phyloP scores from a whole-genome alignment of 2,888 invertebrate species.

The Pammene aurita region DNA sequence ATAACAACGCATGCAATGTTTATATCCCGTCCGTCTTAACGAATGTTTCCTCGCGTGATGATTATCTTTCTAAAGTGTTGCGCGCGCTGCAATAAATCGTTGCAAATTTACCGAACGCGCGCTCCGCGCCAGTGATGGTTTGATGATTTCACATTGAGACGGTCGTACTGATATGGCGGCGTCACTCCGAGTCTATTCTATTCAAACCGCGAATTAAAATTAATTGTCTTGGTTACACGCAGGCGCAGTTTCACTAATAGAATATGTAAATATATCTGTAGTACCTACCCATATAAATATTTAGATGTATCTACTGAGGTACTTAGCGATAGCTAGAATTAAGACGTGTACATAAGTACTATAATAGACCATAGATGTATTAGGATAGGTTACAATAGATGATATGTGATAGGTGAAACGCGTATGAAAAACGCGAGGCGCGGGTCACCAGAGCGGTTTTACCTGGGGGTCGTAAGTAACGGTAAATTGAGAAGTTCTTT shows the following conservation, averaged over 20 bases:
- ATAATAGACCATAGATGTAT: conserved; percentile 23
- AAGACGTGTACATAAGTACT: conserved; percentile 34
- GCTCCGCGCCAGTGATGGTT: conserved; percentile 21
- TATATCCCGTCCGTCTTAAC: conserved; percentile 26
- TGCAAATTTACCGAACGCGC: conserved; percentile 21
- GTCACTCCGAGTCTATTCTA: not conserved
- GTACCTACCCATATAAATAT: conserved; percentile 40
- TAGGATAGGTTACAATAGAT: conserved; percentile 28
- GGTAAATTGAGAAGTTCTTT: not conserved
- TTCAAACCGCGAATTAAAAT: not conserved
- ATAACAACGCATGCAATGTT: conserved; percentile 28
- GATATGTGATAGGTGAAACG: conserved; percentile 35
- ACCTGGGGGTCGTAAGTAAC: too few relatives aligned
- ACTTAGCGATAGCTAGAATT: conserved; percentile 36
- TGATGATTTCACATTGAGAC: conserved; percentile 28
- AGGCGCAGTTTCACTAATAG: conserved; percentile 8
- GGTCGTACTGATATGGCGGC: conserved; percentile 18
- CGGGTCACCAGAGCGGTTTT: conserved; percentile 1
- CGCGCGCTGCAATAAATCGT: conserved; percentile 21
- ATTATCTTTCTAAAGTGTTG: conserved; percentile 21
- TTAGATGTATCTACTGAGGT: conserved; percentile 34
- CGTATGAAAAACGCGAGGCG: conserved; percentile 19
- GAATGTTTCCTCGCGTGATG: conserved; percentile 31
- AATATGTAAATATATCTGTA: conserved; percentile 30
- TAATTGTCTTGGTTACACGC: conserved; percentile 1